phyloP scores from a whole-genome alignment of 1,140 invertebrate species.

The Brachionus koreanus region DNA sequence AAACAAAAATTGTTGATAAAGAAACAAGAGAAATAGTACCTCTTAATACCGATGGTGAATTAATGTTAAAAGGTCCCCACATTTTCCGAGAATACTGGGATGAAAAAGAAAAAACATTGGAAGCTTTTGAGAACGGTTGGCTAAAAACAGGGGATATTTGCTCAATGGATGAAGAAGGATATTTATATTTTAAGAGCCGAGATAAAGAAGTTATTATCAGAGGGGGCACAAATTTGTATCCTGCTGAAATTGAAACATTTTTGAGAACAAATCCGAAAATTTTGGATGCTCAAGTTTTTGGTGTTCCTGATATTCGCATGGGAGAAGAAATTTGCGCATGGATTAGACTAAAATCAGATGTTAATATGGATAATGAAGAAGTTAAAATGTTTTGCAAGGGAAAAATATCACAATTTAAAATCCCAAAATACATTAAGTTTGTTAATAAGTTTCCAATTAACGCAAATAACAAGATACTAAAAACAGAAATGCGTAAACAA shows the following conservation, averaged over 20 bases:
- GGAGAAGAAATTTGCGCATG: constrained; percentile 82
- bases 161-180: constrained; percentile 70
- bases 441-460: constrained; percentile 75
- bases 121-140: constrained; percentile 73
- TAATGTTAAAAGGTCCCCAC: constrained; percentile 9
- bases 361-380: constrained; percentile 59
- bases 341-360: constrained; percentile 62
- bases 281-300: constrained; percentile 33
- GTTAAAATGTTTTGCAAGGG: constrained; percentile 69
- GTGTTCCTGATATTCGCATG: constrained; percentile 70
- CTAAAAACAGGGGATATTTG: constrained; percentile 69
- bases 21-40: constrained; percentile 67
- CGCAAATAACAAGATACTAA: constrained; percentile 76
- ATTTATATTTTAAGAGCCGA: constrained; percentile 73
- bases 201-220: constrained; percentile 84
- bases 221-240: constrained; percentile 83
- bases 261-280: constrained; percentile 22
- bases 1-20: constrained; percentile 70
- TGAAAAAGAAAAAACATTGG: constrained; percentile 77
- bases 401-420: constrained; percentile 74
- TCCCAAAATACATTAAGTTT: constrained; percentile 71
- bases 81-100: constrained; percentile 72
- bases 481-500: constrained; percentile 64
- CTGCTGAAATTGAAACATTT: constrained; percentile 65
- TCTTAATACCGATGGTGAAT: constrained; percentile 62